Percentiles rank a stretch among this genome's conserved stretches.
phyloP scores from a whole-genome alignment of 35 echinoderm and acorn worm species.

The Apostichopus californicus region DNA sequence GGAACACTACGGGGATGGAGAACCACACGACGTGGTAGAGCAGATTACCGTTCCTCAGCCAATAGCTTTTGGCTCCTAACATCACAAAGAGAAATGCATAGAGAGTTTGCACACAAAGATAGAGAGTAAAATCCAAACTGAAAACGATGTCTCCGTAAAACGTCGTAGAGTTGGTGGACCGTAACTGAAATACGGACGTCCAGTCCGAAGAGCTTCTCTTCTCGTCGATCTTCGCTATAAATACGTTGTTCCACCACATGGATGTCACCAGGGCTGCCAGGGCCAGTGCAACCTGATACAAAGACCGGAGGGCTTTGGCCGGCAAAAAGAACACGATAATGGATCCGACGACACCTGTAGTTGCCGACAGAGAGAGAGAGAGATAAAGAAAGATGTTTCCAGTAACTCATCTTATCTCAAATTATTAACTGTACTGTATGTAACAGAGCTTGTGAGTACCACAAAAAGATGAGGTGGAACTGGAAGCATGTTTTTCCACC shows the following conservation, averaged over 20 bases:
- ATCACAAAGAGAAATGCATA: slow-evolving; percentile 73
- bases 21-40: slow-evolving; percentile 60
- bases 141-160: slow-evolving; percentile 55
- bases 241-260: slow-evolving; percentile 67
- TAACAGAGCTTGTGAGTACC: too few species aligned
- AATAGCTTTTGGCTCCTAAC: slow-evolving; percentile 44
- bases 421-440: too few species aligned
- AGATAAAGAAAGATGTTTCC: too few species aligned
- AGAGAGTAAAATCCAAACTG: slow-evolving; percentile 80
- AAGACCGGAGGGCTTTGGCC: slow-evolving; percentile 33
- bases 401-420: too few species aligned
- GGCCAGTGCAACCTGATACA: slow-evolving; percentile 44
- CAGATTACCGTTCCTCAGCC: slow-evolving; percentile 18
- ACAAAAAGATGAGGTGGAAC: too few species aligned
- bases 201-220: slow-evolving; percentile 35
- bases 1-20: slow-evolving; percentile 61
- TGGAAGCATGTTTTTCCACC: too few species aligned
- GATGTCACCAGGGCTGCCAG: slow-evolving; percentile 51
- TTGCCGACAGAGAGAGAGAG: too few species aligned
- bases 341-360: slow-evolving; percentile 1
- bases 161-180: background rate
- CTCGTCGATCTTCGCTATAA: slow-evolving; percentile 58
- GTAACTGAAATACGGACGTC: slow-evolving; percentile 43
- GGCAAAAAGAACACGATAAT: slow-evolving; percentile 57
- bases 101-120: slow-evolving; percentile 62